Evolutionary conservation across 2,797 vertebrate species (phyloP).

Genomic region (Artibeus lituratus): DNA sequence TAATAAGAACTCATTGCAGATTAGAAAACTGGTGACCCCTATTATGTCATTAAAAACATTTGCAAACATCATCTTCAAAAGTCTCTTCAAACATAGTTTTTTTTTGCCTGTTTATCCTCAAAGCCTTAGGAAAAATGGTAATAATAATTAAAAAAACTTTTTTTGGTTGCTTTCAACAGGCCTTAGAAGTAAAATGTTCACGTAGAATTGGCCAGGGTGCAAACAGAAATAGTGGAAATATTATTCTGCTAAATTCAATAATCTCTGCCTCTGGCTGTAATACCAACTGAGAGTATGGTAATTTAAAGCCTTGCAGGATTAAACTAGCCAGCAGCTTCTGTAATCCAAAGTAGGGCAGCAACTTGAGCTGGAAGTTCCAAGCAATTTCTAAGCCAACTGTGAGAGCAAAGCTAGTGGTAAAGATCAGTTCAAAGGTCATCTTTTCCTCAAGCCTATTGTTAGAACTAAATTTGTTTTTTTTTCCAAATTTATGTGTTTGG

Average conservation of each 20-base stretch:
- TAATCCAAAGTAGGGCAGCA: not conserved
- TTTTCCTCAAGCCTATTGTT: not conserved
- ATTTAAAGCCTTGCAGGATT: slow-evolving; percentile 18
- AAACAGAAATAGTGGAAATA: slow-evolving; percentile 9
- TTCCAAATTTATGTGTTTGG: not conserved
- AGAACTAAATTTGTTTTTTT: not conserved
- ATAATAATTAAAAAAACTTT: not conserved
- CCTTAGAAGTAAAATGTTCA: not conserved
- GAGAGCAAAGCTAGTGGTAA: not conserved
- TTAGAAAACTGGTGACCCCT: not conserved
- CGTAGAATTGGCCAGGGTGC: not conserved
- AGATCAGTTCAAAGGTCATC: not conserved
- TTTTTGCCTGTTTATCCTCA: not conserved
- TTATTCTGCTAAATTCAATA: not conserved
- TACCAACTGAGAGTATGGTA: not conserved
- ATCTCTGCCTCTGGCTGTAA: not conserved
- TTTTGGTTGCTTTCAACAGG: not conserved
- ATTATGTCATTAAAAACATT: not conserved
- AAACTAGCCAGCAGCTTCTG: not conserved
- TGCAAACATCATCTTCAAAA: not conserved
- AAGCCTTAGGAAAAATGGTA: not conserved
- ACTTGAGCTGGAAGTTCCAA: not conserved
- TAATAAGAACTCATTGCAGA: not conserved
- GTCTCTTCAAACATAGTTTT: not conserved
- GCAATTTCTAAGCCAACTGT: not conserved